phyloP scores from a whole-genome alignment of 1,140 invertebrate genomes.

The Elymnias hypermnestra region DNA sequence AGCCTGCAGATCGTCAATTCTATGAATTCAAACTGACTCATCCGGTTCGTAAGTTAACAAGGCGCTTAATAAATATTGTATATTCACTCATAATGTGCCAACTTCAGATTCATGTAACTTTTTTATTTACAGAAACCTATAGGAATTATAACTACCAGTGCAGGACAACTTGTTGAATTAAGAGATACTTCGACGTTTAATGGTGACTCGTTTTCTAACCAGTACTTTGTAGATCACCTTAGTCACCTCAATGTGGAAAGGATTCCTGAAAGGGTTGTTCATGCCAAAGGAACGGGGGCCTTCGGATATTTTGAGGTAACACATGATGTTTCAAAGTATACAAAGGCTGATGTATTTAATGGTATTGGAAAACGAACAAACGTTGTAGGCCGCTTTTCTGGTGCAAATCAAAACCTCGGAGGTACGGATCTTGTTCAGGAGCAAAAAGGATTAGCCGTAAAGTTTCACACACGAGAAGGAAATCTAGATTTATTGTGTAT shows the following conservation, averaged over 20 bases:
- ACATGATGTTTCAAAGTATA: constrained; percentile 91
- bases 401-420: constrained; percentile 88
- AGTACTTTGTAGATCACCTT: constrained; percentile 88
- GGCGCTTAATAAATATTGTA: not conserved
- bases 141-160: constrained; percentile 78
- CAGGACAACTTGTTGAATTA: constrained; percentile 84
- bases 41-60: constrained; percentile 14
- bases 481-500: constrained; percentile 84
- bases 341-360: constrained; percentile 89
- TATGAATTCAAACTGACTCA: constrained; percentile 26
- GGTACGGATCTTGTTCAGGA: constrained; percentile 85
- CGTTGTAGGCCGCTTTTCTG: constrained; percentile 82
- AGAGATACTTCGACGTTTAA: constrained; percentile 78
- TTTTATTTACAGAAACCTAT: constrained; percentile 54
- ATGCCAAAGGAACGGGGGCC: constrained; percentile 95
- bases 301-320: constrained; percentile 97
- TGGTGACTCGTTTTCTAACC: constrained; percentile 84
- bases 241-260: constrained; percentile 88
- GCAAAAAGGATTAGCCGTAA: constrained; percentile 81
- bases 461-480: constrained; percentile 85
- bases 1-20: constrained; percentile 22
- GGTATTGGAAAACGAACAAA: constrained; percentile 90
- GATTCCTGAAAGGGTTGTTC: constrained; percentile 95
- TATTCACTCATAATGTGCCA: not conserved
- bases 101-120: constrained; percentile 6